Conservation (phyloP, 1,140 invertebrate species). For the Cotesia glomerata region DNA sequence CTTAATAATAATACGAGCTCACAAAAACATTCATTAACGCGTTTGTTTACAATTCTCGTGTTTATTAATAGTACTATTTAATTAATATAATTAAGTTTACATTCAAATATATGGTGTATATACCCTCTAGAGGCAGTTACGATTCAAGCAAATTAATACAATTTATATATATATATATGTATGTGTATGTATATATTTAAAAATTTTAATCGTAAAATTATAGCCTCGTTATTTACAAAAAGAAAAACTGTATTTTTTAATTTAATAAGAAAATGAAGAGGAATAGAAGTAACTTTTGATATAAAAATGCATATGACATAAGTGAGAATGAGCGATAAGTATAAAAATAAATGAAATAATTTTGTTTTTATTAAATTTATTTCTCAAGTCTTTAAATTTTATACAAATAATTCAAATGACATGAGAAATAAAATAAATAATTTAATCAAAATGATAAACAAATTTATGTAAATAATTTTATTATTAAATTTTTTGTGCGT, state of each 20-base stretch:
- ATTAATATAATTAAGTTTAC: constrained; percentile 7
- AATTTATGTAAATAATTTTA: not conserved
- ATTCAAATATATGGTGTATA: not conserved
- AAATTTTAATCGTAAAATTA: too few species aligned
- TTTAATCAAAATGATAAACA: not conserved
- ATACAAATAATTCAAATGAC: not conserved
- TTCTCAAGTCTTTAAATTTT: not conserved
- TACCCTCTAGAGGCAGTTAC: not conserved
- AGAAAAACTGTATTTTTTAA: too few species aligned
- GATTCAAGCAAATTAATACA: too few species aligned
- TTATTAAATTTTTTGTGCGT: not conserved
- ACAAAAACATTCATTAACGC: constrained; percentile 3
- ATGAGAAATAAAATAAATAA: not conserved
- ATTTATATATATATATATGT: too few species aligned
- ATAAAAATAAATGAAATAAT: not conserved
- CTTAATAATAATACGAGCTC: constrained; percentile 36
- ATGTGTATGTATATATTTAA: too few species aligned
- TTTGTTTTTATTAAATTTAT: not conserved
- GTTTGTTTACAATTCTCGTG: constrained; percentile 4
- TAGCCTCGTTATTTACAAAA: too few species aligned
- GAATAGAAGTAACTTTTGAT: too few species aligned
- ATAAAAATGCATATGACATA: not conserved
- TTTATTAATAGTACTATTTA: not conserved
- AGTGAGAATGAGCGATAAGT: not conserved
- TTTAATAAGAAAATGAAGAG: not conserved